These are phyloP conservation scores for Drosophila flavopinicola DNA, from an alignment of 2,888 invertebrate genomes.

Conservation along the genomic window DNA sequence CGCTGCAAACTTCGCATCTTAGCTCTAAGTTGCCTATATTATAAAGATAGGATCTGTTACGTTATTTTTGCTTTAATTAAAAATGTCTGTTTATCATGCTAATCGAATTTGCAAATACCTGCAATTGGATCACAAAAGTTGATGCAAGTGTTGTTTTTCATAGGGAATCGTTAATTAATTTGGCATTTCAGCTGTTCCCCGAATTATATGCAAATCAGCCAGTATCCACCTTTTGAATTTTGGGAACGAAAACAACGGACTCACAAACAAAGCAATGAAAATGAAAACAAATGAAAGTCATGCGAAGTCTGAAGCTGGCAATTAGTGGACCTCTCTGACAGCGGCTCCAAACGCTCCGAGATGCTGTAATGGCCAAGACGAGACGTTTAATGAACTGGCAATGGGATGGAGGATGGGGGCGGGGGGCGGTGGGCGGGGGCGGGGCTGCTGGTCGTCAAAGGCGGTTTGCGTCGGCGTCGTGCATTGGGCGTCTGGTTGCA, in stretches of 20 bases:
- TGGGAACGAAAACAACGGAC: slow-evolving; percentile 21
- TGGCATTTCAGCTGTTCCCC: slow-evolving; percentile 24
- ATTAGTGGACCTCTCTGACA: slow-evolving; percentile 42
- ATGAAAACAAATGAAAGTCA: slow-evolving; percentile 48
- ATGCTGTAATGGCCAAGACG: slow-evolving; percentile 35
- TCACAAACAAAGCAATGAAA: slow-evolving; percentile 19
- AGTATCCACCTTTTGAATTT: slow-evolving; percentile 6
- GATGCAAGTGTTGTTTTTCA: slow-evolving; percentile 11
- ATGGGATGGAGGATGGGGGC: slow-evolving; percentile 18
- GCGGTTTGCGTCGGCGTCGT: not conserved
- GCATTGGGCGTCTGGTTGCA: slow-evolving; percentile 33
- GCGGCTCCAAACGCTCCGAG: slow-evolving; percentile 13
- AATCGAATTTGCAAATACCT: slow-evolving; percentile 3
- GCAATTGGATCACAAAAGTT: slow-evolving; percentile 14
- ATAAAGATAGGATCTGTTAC: not conserved
- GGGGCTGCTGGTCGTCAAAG: not conserved
- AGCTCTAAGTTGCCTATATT: not conserved
- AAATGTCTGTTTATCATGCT: not conserved
- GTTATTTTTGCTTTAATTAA: slow-evolving; percentile 1
- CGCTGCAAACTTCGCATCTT: not conserved
- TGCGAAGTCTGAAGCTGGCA: slow-evolving; percentile 38
- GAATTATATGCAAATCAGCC: slow-evolving; percentile 45
- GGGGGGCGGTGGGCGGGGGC: slow-evolving; percentile 1
- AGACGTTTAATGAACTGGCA: slow-evolving; percentile 51
- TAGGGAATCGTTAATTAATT: slow-evolving; percentile 44